phyloP scores from a whole-genome alignment of 2,113 vertebrate species.

The Xiphophorus maculatus region DNA sequence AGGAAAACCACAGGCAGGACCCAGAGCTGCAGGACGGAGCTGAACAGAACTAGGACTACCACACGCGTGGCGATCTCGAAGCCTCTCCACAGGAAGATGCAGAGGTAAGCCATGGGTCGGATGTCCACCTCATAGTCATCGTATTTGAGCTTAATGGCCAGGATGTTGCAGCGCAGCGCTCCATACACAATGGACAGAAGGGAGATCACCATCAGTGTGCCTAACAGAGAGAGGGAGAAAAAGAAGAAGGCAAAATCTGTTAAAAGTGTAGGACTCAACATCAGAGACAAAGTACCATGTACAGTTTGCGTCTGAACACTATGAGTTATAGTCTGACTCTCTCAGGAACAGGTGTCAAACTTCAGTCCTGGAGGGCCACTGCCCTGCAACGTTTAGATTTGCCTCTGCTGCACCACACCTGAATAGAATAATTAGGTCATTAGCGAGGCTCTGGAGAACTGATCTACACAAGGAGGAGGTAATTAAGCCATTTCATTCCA shows the following conservation, averaged over 20 bases:
- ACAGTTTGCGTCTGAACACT: no score
- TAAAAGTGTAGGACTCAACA: no score
- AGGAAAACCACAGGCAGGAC: constrained; percentile 83
- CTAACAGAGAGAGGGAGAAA: constrained; percentile 66
- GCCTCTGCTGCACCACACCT: no score
- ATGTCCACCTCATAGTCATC: constrained; percentile 92
- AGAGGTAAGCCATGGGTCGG: constrained; percentile 89
- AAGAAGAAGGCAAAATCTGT: no score
- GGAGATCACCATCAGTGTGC: constrained; percentile 91
- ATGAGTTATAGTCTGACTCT: constrained; percentile 1
- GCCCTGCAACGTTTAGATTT: no score
- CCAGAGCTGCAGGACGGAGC: constrained; percentile 92
- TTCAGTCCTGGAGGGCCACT: no score
- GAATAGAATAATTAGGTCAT: no score
- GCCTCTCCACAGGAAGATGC: constrained; percentile 94
- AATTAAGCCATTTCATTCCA: no score
- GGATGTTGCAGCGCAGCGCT: constrained; percentile 95
- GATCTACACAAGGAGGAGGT: no score
- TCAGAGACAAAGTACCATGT: neutral
- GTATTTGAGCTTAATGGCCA: constrained; percentile 97
- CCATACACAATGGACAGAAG: constrained; percentile 96
- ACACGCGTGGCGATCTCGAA: constrained; percentile 96
- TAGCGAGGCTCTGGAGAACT: no score
- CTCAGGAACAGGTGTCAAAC: neutral
- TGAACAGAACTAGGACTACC: constrained; percentile 91